Evolutionary conservation across 2,888 invertebrate genomes (phyloP).

Genomic region (Drosophila koepferae): DNA sequence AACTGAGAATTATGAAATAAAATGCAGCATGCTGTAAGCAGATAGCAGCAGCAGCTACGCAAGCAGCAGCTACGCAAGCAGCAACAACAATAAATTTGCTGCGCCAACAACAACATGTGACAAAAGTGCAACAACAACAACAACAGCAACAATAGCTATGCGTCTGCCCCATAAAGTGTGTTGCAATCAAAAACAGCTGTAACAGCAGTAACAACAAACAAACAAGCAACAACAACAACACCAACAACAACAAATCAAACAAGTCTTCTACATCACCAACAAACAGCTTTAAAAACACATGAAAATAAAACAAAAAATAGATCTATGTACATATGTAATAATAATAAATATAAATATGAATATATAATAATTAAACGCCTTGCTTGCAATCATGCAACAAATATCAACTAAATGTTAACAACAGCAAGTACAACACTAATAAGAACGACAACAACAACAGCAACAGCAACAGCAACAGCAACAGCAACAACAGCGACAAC

Average conservation of each 20-base stretch:
- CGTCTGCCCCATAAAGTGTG: conserved; percentile 29
- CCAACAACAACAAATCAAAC: conserved; percentile 24
- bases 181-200: conserved; percentile 29
- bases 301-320: not conserved
- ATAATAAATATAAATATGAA: not conserved
- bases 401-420: conserved; percentile 42
- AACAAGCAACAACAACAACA: conserved; percentile 21
- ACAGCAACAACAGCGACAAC: conserved; percentile 14
- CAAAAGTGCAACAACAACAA: conserved; percentile 8
- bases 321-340: not conserved
- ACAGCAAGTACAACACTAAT: not conserved
- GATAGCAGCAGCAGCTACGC: conserved; percentile 24
- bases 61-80: conserved; percentile 9
- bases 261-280: conserved; percentile 13
- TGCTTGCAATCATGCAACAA: conserved; percentile 46
- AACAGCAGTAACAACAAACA: conserved; percentile 23
- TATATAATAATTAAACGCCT: conserved; percentile 15
- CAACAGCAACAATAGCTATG: conserved; percentile 23
- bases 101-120: conserved; percentile 16
- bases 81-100: conserved; percentile 9
- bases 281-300: conserved; percentile 19
- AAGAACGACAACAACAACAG: not conserved
- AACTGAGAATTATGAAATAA: conserved; percentile 18
- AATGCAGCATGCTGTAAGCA: conserved; percentile 41
- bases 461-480: not conserved